Base-by-base conservation (phyloP, 2,888 invertebrate species). In the Bombylius major region DNA sequence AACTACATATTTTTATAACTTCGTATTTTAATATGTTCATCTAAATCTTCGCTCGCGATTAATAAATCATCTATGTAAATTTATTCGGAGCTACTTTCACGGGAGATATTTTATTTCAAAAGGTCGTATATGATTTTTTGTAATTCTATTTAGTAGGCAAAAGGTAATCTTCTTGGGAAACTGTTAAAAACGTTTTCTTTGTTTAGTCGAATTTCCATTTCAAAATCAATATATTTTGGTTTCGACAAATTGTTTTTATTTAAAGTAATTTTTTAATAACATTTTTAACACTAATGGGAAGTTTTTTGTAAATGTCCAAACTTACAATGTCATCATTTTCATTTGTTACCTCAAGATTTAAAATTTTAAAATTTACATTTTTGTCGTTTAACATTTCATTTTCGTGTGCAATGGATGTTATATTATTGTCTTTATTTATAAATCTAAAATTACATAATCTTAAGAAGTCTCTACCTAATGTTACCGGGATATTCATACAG, bases 61-160 rank as follows among this genome's bases (percentile, higher is more conserved):
- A 51, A 8, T 6, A 50, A 5, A 55, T 59, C 62, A 51, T 63
- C 63, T 51, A 64, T 57, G 55, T 58, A 63, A 54, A 55, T 56
- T 7, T 36, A 36, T 6, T 5, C 5, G 8, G 36, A 61, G 47
- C 59, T 36, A 50, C 56, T 55, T 51, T 39, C 51, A 13, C 58
- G 48, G 39, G 62, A 59, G 6, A 60, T 56, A 8, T 46, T 47
- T 34, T 50, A 51, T 9, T 11, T 34, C 33, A 57, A 33, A 23
- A 61, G 52, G n/a, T 58, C 53, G 33, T 53, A 12, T 49, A 56
- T 36, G 34, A 53, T 58, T 6, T 56, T 56, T 33, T 46, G 12
- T 13, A 55, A 23, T 13, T 48, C 42, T 12, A 14, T 13, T 13
- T 45, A 32, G 47, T 56, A 50, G n/a, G 31, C 9, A 47, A 46